Percentiles rank a stretch among this genome's conserved stretches.
Conservation (phyloP, 2,888 invertebrate species). For the Himalopsyche kuldschensis region DNA sequence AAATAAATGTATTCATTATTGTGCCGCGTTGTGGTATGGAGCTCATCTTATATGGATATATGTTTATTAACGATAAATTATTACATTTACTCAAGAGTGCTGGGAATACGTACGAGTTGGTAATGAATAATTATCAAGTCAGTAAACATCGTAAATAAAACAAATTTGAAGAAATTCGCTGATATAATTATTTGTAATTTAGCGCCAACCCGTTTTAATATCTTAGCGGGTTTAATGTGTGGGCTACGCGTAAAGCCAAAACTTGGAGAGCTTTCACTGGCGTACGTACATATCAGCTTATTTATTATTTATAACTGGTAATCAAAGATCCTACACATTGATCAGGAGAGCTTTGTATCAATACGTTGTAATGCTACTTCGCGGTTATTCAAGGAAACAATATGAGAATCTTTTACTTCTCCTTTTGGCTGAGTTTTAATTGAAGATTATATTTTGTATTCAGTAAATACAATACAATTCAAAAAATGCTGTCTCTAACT, state of each 20-base stretch:
- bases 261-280: neutral
- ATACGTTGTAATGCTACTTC: no score
- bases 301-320: no score
- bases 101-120: neutral
- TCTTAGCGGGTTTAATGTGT: neutral
- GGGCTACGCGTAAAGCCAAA: neutral
- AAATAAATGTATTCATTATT: neutral
- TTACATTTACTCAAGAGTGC: neutral
- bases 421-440: no score
- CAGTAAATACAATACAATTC: no score
- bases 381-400: no score
- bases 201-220: neutral
- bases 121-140: neutral
- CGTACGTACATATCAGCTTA: neutral
- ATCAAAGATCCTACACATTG: no score
- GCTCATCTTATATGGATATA: neutral
- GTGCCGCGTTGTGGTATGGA: neutral
- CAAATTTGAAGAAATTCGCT: neutral
- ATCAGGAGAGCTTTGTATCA: no score
- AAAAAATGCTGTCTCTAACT: no score
- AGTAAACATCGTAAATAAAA: slow-evolving; percentile 1
- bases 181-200: neutral
- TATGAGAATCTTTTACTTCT: no score
- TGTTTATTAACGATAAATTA: neutral
- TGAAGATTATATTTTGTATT: no score